Percentiles rank a stretch among this genome's conserved stretches.
Evolutionary conservation across 2,888 invertebrate genomes (phyloP).

Genomic region (Flexamia atlantica): DNA sequence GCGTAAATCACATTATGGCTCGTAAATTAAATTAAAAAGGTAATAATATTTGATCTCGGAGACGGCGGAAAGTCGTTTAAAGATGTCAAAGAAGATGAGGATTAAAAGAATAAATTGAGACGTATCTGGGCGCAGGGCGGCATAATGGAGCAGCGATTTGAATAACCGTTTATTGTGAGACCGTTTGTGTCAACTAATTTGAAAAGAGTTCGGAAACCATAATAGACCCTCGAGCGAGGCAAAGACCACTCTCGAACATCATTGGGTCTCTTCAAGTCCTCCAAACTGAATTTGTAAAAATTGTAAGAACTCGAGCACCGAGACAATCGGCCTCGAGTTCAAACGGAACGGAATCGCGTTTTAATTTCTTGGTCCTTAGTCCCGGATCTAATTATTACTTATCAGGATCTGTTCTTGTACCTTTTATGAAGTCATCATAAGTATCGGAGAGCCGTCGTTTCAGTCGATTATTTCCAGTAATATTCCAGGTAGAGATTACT

Average conservation of each 20-base stretch:
- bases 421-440: background rate
- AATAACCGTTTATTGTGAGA: conserved; percentile 34
- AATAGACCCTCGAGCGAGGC: conserved; percentile 37
- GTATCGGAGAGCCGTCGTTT: background rate
- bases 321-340: conserved; percentile 44
- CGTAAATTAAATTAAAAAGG: conserved; percentile 11
- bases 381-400: conserved; percentile 30
- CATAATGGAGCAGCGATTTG: conserved; percentile 48
- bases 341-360: conserved; percentile 7
- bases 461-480: too few species aligned
- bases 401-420: background rate
- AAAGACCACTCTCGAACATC: conserved; percentile 52
- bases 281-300: conserved; percentile 50
- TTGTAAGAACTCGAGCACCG: conserved; percentile 51
- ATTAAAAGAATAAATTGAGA: conserved; percentile 56
- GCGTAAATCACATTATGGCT: too few species aligned
- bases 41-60: conserved; percentile 41
- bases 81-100: conserved; percentile 36
- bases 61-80: background rate
- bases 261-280: conserved; percentile 53
- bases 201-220: conserved; percentile 38
- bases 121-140: conserved; percentile 37
- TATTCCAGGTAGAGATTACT: too few species aligned
- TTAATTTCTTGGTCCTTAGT: conserved; percentile 25
- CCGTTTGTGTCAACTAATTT: conserved; percentile 48